Percentiles rank a stretch among this genome's conserved stretches.
These are phyloP conservation scores for Hippoglossus stenolepis DNA, from an alignment of 2,113 vertebrate genomes.

Conservation along the genomic window DNA sequence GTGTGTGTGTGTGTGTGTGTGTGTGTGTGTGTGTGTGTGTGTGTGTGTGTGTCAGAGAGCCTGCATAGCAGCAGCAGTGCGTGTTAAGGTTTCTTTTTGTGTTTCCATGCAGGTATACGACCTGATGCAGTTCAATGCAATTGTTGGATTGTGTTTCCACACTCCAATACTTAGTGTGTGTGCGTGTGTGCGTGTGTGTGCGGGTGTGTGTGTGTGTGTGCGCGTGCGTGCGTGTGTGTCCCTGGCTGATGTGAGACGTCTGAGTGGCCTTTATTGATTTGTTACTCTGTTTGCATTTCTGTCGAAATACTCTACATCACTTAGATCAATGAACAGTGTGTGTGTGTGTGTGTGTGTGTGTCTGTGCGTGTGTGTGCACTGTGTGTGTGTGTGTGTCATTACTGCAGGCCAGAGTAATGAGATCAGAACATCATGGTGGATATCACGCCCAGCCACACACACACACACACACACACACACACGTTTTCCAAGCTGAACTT, in stretches of 20 bases:
- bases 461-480: no score
- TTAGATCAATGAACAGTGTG: constrained; percentile 11
- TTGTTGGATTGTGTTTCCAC: no score
- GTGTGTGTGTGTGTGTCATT: not conserved
- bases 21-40: not conserved
- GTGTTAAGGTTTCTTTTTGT: no score
- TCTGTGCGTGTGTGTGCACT: constrained; percentile 17
- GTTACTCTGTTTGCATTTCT: not conserved
- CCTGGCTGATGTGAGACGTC: not conserved
- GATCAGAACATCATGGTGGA: not conserved
- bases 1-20: not conserved
- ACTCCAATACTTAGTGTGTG: no score
- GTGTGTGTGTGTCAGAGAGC: no score
- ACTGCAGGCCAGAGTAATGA: constrained; percentile 5
- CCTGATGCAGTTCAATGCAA: no score
- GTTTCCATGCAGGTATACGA: no score
- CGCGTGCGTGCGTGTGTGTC: not conserved
- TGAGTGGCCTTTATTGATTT: constrained; percentile 21
- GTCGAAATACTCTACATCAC: not conserved
- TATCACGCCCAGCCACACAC: not conserved
- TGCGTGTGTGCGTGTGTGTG: not conserved
- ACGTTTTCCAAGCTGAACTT: no score
- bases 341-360: not conserved
- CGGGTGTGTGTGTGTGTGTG: not conserved
- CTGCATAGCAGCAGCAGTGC: no score